Evolutionary conservation across 2,888 invertebrate species (phyloP).

Genomic region (Timema cristinae): DNA sequence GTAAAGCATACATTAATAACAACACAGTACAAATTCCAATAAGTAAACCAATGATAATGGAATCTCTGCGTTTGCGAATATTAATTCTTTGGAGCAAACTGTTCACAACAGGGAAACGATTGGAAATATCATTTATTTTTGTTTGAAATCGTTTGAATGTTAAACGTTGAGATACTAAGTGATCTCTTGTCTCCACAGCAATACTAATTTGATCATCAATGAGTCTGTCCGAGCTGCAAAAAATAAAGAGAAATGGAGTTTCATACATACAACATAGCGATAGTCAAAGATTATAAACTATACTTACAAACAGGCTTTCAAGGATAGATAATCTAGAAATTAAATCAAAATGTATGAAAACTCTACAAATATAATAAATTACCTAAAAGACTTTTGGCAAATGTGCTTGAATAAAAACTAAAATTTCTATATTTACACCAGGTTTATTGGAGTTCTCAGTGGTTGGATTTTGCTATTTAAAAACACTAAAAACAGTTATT

Average conservation of each 20-base stretch:
- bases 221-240: constrained; percentile 81
- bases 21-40: constrained; percentile 86
- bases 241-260: constrained; percentile 32
- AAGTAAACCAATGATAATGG: constrained; percentile 84
- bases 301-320: too few relatives aligned
- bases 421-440: too few relatives aligned
- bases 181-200: constrained; percentile 95
- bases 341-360: too few relatives aligned
- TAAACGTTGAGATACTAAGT: constrained; percentile 81
- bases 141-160: constrained; percentile 88
- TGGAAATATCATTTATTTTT: constrained; percentile 88
- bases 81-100: constrained; percentile 91
- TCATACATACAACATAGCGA: too few relatives aligned
- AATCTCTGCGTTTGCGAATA: constrained; percentile 88
- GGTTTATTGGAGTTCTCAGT: too few relatives aligned
- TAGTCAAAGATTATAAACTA: too few relatives aligned
- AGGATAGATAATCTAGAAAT: too few relatives aligned
- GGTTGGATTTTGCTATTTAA: too few relatives aligned
- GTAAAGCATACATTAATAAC: constrained; percentile 75
- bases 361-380: too few relatives aligned
- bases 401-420: too few relatives aligned
- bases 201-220: constrained; percentile 97
- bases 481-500: too few relatives aligned
- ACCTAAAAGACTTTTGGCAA: too few relatives aligned
- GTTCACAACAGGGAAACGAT: constrained; percentile 79